Evolutionary conservation across 2,113 vertebrate genomes (phyloP), one percentile per base, ranked within the genome.

Genomic region (Hemiprocne comata): DNA sequence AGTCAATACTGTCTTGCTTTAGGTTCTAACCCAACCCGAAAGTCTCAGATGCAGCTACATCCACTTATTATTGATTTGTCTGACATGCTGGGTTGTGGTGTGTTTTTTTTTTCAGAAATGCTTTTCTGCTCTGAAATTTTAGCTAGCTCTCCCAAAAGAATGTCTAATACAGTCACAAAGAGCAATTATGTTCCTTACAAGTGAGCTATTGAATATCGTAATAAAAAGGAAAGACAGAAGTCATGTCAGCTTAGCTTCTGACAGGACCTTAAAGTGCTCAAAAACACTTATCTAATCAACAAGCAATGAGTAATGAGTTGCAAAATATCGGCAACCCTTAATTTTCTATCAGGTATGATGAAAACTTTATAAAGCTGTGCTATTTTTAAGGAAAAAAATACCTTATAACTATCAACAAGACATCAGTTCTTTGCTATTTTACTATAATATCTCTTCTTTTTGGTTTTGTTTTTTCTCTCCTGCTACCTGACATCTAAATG

Each of bases 181-280:
- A 96, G 83, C 95, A 97, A 97, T 97, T 97, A 95, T 97, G 36
- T 42, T 95, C 88, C 95, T 98, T 94, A 97, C 93, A 98, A 97
- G 91, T 73, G 94, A 92, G 84, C 95, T 94, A 94, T 97, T 97
- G 96, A 97, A 82, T 78, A 85, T 90, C 31, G 83, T 78, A 97
- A 94, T 76, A 97, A 96, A 91, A 97, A 96, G 85, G 58, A 72
- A 85, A 91, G 78, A 55, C 67, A 96, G 77, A 94, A 95, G 95
- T 96, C 90, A 51, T 85, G 88, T 95, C 83, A 33, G 73, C 77
- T 97, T 94, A 91, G 86, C 85, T 97, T 97, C 97, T 92, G 81
- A 84, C 94, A 85, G 90, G 95, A 97, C 96, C 95, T 96, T 87
- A 90, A 92, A 97, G 93, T 91, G 86, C 87, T 96, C 95, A 97